Conservation (phyloP, 2,888 invertebrate species). For the Copidosoma aretas region DNA sequence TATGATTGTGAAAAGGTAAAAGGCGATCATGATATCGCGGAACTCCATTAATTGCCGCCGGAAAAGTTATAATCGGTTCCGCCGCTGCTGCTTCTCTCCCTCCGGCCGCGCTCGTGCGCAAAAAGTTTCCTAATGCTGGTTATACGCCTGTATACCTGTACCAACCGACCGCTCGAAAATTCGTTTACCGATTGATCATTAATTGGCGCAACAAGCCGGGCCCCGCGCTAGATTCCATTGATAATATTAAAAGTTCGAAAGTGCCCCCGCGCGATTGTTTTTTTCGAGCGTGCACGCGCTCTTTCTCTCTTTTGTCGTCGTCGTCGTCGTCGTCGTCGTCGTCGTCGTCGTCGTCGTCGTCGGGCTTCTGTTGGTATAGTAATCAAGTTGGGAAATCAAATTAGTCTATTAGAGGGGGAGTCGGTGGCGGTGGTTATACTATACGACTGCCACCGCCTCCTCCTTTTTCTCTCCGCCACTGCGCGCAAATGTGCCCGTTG, state of each 20-base stretch:
- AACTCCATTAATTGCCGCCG: conserved; percentile 54
- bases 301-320: conserved; percentile 29
- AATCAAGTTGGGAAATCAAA: conserved; percentile 40
- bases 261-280: conserved; percentile 31
- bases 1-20: too few relatives aligned
- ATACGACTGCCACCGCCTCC: conserved; percentile 1
- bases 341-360: conserved; percentile 22
- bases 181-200: conserved; percentile 38
- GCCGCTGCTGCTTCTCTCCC: too few relatives aligned
- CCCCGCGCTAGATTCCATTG: conserved; percentile 35
- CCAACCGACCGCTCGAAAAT: conserved; percentile 17
- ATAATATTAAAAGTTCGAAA: conserved; percentile 41
- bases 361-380: conserved; percentile 7
- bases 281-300: conserved; percentile 4
- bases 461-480: conserved; percentile 18
- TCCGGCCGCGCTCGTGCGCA: neutral
- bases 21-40: too few relatives aligned
- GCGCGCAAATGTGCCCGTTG: conserved; percentile 3
- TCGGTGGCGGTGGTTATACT: neutral
- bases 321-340: conserved; percentile 21
- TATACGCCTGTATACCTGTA: conserved; percentile 23
- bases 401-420: conserved; percentile 37
- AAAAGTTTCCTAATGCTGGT: conserved; percentile 17
- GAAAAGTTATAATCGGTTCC: conserved; percentile 50
- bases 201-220: conserved; percentile 33